Conservation (phyloP, 2,797 vertebrate genomes). For the Gymnoscopelus braueri region DNA sequence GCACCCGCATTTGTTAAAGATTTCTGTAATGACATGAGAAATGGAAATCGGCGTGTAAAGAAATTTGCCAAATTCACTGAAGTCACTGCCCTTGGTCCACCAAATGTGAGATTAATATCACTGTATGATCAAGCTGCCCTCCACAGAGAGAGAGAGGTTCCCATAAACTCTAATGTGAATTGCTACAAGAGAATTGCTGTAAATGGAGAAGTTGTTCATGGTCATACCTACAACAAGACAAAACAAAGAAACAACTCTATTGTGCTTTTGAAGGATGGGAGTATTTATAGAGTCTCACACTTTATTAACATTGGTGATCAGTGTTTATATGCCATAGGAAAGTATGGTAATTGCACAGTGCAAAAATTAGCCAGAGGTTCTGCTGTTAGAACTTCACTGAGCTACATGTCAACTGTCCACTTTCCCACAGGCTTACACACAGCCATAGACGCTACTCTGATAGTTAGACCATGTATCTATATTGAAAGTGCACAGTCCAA, state of each 20-base stretch:
- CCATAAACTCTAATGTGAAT: constrained; percentile 26
- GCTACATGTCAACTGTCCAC: too few relatives aligned
- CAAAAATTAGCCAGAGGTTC: too few relatives aligned
- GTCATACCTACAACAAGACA: constrained; percentile 40
- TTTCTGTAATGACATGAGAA: constrained; percentile 29
- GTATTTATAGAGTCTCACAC: background rate
- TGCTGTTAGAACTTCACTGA: too few relatives aligned
- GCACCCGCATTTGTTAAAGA: constrained; percentile 26
- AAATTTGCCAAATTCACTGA: constrained; percentile 11
- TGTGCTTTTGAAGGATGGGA: background rate
- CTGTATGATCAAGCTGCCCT: constrained; percentile 38
- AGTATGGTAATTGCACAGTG: too few relatives aligned
- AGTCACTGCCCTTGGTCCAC: constrained; percentile 25
- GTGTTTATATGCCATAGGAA: too few relatives aligned
- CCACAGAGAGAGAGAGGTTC: constrained; percentile 35
- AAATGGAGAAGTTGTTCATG: constrained; percentile 35
- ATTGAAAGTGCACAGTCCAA: too few relatives aligned
- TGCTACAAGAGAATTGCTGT: constrained; percentile 39
- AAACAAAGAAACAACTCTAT: constrained; percentile 38
- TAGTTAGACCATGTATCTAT: too few relatives aligned
- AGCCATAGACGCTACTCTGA: too few relatives aligned
- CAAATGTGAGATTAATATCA: constrained; percentile 32
- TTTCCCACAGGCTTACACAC: too few relatives aligned
- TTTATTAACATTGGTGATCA: too few relatives aligned
- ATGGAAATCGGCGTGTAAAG: constrained; percentile 15